These are phyloP conservation scores for Allolobophora icterica DNA, from an alignment of 2,888 invertebrate species.

Conservation along the genomic window DNA sequence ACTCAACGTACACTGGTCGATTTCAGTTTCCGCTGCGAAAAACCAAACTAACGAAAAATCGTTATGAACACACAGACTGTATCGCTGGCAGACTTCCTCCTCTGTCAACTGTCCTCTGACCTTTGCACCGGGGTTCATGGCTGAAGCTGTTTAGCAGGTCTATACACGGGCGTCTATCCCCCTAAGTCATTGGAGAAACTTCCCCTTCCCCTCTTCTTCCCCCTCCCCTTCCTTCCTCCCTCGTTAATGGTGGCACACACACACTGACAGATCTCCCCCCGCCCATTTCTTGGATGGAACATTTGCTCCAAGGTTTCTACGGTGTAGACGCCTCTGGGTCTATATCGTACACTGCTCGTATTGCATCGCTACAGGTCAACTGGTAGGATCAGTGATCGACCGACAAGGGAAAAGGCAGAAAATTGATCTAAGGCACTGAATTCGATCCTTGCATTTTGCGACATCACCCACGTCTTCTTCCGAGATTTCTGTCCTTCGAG, in stretches of 20 bases:
- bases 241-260: too few species aligned
- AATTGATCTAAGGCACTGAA: background rate
- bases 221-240: too few species aligned
- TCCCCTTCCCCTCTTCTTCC: too few species aligned
- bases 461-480: background rate
- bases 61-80: background rate
- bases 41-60: background rate
- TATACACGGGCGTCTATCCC: too few species aligned
- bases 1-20: background rate
- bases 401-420: background rate
- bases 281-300: too few species aligned
- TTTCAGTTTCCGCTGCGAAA: background rate
- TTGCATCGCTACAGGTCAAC: background rate
- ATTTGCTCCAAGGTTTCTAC: too few species aligned
- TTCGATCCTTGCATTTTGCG: background rate
- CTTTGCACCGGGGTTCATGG: background rate
- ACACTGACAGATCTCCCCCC: too few species aligned
- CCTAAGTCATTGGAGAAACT: too few species aligned
- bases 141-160: background rate
- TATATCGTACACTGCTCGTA: background rate
- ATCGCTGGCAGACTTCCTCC: background rate
- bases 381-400: background rate
- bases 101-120: background rate
- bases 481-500: background rate
- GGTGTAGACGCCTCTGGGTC: too few species aligned